phyloP scores from a whole-genome alignment of 2,888 invertebrate genomes.

The Globia sparganii region DNA sequence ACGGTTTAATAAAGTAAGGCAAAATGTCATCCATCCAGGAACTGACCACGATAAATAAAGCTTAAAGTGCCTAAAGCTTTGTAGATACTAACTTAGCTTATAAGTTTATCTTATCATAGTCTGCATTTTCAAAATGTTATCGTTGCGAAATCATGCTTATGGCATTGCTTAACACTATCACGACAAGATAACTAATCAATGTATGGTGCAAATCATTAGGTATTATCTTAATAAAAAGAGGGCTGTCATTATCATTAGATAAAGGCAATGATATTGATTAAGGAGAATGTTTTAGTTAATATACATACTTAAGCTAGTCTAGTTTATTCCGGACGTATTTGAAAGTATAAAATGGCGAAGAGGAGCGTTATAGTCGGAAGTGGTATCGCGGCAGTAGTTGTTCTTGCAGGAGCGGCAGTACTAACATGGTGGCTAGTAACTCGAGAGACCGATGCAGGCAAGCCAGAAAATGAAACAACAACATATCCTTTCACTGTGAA shows the following conservation, averaged over 20 bases:
- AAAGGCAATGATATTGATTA: slow-evolving; percentile 26
- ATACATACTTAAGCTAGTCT: slow-evolving; percentile 1
- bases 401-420: slow-evolving; percentile 72
- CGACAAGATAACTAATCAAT: slow-evolving; percentile 33
- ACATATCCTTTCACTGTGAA: slow-evolving; percentile 24
- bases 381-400: slow-evolving; percentile 59
- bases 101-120: slow-evolving; percentile 5
- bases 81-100: background rate
- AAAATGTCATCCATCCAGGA: background rate
- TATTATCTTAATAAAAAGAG: slow-evolving; percentile 31
- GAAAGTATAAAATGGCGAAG: slow-evolving; percentile 60
- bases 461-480: background rate
- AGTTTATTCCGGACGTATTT: slow-evolving; percentile 9
- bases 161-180: slow-evolving; percentile 30
- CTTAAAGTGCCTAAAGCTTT: background rate
- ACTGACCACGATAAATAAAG: background rate
- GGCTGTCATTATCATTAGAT: slow-evolving; percentile 29
- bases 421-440: slow-evolving; percentile 78
- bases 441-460: slow-evolving; percentile 44
- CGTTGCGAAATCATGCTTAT: slow-evolving; percentile 2
- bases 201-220: slow-evolving; percentile 19
- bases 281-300: slow-evolving; percentile 11
- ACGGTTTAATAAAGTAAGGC: background rate
- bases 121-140: slow-evolving; percentile 14
- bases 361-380: slow-evolving; percentile 66